Base-by-base conservation (phyloP, 1,140 invertebrate species). In the Potamilus streckersoni region DNA sequence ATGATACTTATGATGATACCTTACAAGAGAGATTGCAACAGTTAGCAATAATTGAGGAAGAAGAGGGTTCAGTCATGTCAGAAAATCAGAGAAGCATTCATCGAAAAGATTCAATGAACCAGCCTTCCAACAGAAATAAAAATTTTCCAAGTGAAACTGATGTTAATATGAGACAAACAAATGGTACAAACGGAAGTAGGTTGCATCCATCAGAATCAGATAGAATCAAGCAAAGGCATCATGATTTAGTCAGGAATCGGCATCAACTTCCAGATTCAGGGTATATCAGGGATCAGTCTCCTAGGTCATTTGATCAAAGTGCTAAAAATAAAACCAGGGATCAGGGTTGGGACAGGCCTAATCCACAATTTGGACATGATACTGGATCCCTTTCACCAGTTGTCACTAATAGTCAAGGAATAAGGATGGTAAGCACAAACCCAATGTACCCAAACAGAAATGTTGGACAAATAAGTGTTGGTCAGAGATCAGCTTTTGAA, bases 31-130 rank as follows among this genome's bases (percentile, higher is more conserved):
- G 79, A 65, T 73, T 84, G 56, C 65, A 81, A 63, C 72, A 81
- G 38, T 74, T 84, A 63, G 79, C 83, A 63, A 84, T 82, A 20
- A 84, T 84, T 31, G 80, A 84, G 76, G 83, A 84, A 76, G 83
- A 83, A 58, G 77, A 78, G 17, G 58, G 66, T 12, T 66, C 23
- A 23, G 20, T 23, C 20, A 31, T n/a, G 27, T n/a, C 64, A 66
- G 64, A 66, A n/a, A 66, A 66, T 66, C 38, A 49, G 8, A 5
- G 13, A 20, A 17, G 15, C 64, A 20, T 66, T 31, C 19, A 17
- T 66, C 27, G 31, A 20, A 66, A 62, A 8, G 63, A 60, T 71
- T 27, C 38, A 5, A 38, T 49, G n/a, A 23, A 49, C 11, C 15
- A 63, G 56, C 62, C 49, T 38, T 69, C 58, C 38, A 69, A 67